Conservation (phyloP, 2,888 invertebrate genomes). For the Heliconius ismenius region DNA sequence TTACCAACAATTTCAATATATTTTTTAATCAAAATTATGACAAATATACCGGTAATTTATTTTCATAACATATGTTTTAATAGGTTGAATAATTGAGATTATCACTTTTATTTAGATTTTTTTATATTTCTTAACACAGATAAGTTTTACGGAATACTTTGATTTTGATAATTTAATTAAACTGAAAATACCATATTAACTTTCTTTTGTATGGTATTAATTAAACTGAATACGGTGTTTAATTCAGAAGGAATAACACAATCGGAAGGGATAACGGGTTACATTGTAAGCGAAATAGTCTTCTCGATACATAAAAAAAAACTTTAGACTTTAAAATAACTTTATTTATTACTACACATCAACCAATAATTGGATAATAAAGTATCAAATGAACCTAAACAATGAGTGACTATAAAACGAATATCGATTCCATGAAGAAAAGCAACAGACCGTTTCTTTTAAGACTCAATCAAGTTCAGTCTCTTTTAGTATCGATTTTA, state of each 20-base stretch:
- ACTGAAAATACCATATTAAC: too few species aligned
- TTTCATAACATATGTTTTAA: not conserved
- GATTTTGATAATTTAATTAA: too few species aligned
- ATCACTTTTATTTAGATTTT: too few species aligned
- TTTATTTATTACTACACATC: not conserved
- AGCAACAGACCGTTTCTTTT: slow-evolving; percentile 23
- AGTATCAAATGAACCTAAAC: slow-evolving; percentile 15
- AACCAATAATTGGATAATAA: slow-evolving; percentile 9
- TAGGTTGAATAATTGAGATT: not conserved
- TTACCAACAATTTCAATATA: slow-evolving; percentile 3
- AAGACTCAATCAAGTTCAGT: slow-evolving; percentile 28
- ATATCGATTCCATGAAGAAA: slow-evolving; percentile 18
- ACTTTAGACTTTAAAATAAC: not conserved
- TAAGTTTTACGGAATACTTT: too few species aligned
- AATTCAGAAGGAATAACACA: not conserved
- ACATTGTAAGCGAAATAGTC: not conserved
- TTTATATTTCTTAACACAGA: too few species aligned
- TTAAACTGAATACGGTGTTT: too few species aligned
- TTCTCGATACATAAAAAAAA: not conserved
- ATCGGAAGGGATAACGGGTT: not conserved
- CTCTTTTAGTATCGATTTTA: slow-evolving; percentile 14
- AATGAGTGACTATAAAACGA: slow-evolving; percentile 19
- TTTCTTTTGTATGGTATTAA: too few species aligned
- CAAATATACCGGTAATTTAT: not conserved
- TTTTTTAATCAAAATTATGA: not conserved